A percentile compares a stretch with the other conserved stretches of the same genome.
Evolutionary conservation across 2,797 vertebrate species (phyloP).

Genomic region (Acipenser ruthenus): DNA sequence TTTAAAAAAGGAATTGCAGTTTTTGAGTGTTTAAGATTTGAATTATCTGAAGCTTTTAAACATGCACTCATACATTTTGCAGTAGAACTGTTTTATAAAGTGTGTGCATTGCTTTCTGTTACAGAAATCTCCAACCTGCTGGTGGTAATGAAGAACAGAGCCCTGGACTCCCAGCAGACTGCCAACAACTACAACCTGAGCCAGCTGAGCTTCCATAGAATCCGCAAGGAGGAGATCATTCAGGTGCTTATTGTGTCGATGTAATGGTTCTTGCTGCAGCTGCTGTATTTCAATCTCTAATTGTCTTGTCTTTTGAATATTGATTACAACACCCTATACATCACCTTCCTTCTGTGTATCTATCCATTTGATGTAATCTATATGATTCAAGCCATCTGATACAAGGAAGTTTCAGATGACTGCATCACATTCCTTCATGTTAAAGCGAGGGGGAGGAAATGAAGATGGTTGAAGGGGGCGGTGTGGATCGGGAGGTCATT

Average conservation of each 20-base stretch:
- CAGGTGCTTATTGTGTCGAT: conserved; percentile 54
- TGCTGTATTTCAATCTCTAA: no score
- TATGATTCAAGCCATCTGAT: no score
- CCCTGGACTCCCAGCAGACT: conserved; percentile 47
- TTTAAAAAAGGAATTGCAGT: neutral
- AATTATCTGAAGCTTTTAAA: neutral
- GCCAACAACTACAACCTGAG: conserved; percentile 50
- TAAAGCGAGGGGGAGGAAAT: no score
- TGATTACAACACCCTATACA: no score
- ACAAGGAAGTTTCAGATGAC: no score
- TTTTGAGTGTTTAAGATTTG: neutral
- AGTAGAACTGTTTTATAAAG: no score
- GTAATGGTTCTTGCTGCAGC: no score
- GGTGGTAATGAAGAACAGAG: conserved; percentile 81
- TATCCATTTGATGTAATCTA: neutral
- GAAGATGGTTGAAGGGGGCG: no score
- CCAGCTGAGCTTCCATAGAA: conserved; percentile 85
- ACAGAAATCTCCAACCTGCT: conserved; percentile 92
- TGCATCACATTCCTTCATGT: no score
- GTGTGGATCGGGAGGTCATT: no score
- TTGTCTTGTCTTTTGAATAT: no score
- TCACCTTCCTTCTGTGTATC: neutral
- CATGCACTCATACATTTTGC: neutral
- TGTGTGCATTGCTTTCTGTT: conserved; percentile 16
- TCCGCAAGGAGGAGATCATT: conserved; percentile 84